Conservation (phyloP, 2,113 vertebrate genomes). For the Aptenodytes patagonicus region DNA sequence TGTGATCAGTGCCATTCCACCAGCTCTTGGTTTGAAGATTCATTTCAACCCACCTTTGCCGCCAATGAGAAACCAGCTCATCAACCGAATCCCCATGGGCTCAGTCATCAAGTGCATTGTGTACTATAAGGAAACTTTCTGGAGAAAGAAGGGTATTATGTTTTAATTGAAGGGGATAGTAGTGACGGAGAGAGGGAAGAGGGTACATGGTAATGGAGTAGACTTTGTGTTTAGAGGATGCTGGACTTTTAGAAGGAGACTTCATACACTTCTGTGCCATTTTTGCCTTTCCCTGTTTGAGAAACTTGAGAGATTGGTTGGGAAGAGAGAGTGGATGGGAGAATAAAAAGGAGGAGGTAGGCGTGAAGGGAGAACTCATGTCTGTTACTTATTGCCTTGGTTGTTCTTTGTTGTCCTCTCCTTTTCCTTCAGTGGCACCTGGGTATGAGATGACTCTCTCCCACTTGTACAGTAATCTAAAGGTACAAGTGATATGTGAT, state of each 20-base stretch:
- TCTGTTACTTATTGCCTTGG: background rate
- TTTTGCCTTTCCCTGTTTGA: background rate
- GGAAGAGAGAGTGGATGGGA: background rate
- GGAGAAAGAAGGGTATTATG: slow-evolving; percentile 88
- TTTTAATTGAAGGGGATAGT: background rate
- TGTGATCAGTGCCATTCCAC: slow-evolving; percentile 88
- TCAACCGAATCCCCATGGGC: slow-evolving; percentile 91
- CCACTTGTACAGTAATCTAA: background rate
- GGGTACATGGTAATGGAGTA: background rate
- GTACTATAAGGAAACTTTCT: slow-evolving; percentile 95
- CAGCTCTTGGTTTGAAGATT: slow-evolving; percentile 87
- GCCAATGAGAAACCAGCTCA: slow-evolving; percentile 90
- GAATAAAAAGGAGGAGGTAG: background rate
- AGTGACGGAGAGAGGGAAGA: background rate
- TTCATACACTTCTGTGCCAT: background rate
- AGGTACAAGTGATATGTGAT: background rate
- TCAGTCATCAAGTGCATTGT: slow-evolving; percentile 98
- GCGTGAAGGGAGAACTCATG: background rate
- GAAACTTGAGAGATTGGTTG: background rate
- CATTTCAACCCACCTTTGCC: slow-evolving; percentile 92
- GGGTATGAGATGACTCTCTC: background rate
- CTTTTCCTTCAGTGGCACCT: background rate
- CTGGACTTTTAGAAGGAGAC: background rate
- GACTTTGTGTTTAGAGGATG: background rate
- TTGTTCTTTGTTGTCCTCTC: background rate